Conservation (phyloP, 2,888 invertebrate genomes). For the Eupithecia insigniata region DNA sequence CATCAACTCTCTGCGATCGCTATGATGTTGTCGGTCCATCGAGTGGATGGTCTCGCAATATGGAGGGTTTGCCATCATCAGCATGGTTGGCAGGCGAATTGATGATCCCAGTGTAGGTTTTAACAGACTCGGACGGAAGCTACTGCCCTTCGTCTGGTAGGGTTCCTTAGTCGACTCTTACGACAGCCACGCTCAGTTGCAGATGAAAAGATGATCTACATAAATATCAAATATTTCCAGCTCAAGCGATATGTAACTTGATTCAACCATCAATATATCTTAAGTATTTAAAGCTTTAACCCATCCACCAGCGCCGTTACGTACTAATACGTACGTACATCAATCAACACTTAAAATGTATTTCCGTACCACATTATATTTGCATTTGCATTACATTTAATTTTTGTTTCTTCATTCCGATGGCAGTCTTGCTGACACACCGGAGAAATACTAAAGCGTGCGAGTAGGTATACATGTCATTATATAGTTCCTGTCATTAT, state of each 20-base stretch:
- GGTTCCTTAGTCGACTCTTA: too few species aligned
- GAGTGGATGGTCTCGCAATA: not conserved
- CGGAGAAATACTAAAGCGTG: not conserved
- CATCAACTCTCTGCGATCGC: too few species aligned
- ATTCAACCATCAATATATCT: not conserved
- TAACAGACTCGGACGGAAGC: not conserved
- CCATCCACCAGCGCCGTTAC: not conserved
- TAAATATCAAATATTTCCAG: not conserved
- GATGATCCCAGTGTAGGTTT: not conserved
- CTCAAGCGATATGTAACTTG: not conserved
- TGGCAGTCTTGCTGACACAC: not conserved
- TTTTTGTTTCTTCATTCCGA: too few species aligned
- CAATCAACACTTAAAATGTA: not conserved
- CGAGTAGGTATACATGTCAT: not conserved
- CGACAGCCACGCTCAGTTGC: not conserved
- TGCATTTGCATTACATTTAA: not conserved
- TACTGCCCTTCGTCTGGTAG: too few species aligned
- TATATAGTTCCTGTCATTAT: not conserved
- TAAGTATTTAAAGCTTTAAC: not conserved
- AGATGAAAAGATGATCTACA: not conserved
- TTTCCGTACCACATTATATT: not conserved
- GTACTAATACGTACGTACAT: not conserved
- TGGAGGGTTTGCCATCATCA: not conserved
- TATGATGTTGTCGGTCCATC: not conserved
- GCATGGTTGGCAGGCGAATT: not conserved